phyloP scores from a whole-genome alignment of 37 sponge, comb jelly and placozoan species.

The Dysidea cf. avara region DNA sequence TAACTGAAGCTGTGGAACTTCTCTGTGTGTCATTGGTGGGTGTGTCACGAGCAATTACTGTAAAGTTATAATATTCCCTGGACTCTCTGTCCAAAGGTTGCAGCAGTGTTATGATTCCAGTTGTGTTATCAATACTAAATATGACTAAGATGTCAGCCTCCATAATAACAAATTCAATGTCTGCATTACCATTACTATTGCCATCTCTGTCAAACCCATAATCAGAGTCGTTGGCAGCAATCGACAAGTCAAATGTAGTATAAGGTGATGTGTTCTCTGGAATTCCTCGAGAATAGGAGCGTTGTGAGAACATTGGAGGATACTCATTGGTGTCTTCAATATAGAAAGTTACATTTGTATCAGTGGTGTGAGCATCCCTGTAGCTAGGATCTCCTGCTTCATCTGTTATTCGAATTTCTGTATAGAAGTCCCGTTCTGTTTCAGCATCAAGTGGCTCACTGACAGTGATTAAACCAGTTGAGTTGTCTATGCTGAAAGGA shows the following conservation, averaged over 20 bases:
- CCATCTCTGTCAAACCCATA: constrained; percentile 45
- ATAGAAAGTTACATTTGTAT: constrained; percentile 46
- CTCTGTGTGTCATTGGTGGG: constrained; percentile 31
- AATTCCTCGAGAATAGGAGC: too few relatives aligned
- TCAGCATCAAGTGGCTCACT: constrained; percentile 39
- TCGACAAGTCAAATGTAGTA: too few relatives aligned
- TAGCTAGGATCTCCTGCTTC: constrained; percentile 35
- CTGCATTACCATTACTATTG: constrained; percentile 65
- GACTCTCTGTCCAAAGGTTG: constrained; percentile 45
- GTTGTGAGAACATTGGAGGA: constrained; percentile 1
- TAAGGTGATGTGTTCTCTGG: too few relatives aligned
- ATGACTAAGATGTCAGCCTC: constrained; percentile 9
- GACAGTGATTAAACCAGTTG: constrained; percentile 23
- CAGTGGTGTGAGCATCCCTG: constrained; percentile 14
- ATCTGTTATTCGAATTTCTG: constrained; percentile 27
- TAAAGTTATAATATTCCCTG: constrained; percentile 31
- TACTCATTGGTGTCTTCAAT: constrained; percentile 56
- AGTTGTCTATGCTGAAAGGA: constrained; percentile 16
- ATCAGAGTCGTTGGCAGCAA: constrained; percentile 61
- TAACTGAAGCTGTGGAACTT: constrained; percentile 28
- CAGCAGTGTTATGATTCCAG: constrained; percentile 43
- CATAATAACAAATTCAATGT: constrained; percentile 34
- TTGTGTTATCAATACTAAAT: constrained; percentile 41
- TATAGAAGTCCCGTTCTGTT: constrained; percentile 1
- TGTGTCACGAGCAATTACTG: constrained; percentile 43